A percentile compares a stretch with the other conserved stretches of the same genome.
Conservation (phyloP, 1,140 invertebrate species). For the Branchinecta lindahli region DNA sequence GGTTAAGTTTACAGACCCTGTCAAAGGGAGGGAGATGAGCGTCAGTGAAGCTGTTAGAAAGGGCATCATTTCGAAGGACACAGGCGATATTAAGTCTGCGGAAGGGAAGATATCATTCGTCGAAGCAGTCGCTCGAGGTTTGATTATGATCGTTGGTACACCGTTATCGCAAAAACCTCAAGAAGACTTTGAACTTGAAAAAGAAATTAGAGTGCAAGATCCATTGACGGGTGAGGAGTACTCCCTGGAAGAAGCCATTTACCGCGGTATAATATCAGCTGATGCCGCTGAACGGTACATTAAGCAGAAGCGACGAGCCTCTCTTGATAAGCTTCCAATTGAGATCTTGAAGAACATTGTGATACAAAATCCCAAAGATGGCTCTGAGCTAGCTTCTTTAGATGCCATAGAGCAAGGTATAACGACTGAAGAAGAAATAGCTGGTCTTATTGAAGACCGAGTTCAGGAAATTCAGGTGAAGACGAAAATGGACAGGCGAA, state of each 20-base stretch:
- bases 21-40: conserved; percentile 47
- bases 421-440: conserved; percentile 30
- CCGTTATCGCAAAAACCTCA: conserved; percentile 39
- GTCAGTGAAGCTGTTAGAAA: conserved; percentile 56
- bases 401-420: conserved; percentile 41
- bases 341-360: conserved; percentile 19
- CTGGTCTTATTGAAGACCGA: conserved; percentile 25
- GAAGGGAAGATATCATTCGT: conserved; percentile 48
- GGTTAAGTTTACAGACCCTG: conserved; percentile 59
- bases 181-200: conserved; percentile 9
- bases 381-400: conserved; percentile 30
- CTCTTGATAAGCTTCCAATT: not conserved
- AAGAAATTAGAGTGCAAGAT: conserved; percentile 41
- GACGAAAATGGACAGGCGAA: conserved; percentile 29
- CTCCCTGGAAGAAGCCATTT: conserved; percentile 45
- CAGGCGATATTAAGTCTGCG: conserved; percentile 46
- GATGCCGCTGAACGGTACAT: conserved; percentile 25
- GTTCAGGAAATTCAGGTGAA: conserved; percentile 26
- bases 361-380: conserved; percentile 31
- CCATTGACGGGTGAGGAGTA: conserved; percentile 56
- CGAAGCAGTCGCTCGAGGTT: conserved; percentile 56
- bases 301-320: conserved; percentile 17
- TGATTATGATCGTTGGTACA: conserved; percentile 49
- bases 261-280: conserved; percentile 29
- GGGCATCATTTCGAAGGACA: conserved; percentile 54